These are phyloP conservation scores for Hirudo medicinalis DNA, from an alignment of 1,140 invertebrate species.

Conservation along the genomic window DNA sequence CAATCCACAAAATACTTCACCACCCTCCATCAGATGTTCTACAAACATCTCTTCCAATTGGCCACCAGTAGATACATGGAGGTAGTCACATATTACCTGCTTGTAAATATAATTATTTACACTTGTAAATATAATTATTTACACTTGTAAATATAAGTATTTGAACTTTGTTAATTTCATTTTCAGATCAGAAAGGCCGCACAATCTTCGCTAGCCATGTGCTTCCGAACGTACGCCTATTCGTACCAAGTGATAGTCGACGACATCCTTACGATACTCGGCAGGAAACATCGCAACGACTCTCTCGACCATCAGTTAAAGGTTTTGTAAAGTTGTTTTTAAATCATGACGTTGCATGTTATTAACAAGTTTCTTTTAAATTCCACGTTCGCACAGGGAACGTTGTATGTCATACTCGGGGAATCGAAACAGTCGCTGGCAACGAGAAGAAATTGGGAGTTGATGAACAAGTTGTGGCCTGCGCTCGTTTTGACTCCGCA, in stretches of 20 bases:
- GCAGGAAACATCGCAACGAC: conserved; percentile 44
- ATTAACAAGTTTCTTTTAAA: no score
- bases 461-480: conserved; percentile 54
- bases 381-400: conserved; percentile 47
- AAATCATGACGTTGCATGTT: no score
- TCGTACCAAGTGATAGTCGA: conserved; percentile 50
- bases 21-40: conserved; percentile 48
- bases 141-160: not conserved
- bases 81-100: conserved; percentile 34
- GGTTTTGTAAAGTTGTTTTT: conserved; percentile 34
- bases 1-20: conserved; percentile 33
- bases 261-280: conserved; percentile 49
- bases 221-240: conserved; percentile 47
- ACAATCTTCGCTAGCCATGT: conserved; percentile 48
- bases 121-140: not conserved
- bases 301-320: conserved; percentile 59
- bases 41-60: conserved; percentile 52
- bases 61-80: conserved; percentile 56
- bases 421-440: conserved; percentile 51
- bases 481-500: conserved; percentile 56
- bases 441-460: conserved; percentile 60
- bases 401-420: conserved; percentile 60
- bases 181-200: conserved; percentile 49
- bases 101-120: not conserved
- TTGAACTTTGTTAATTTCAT: conserved; percentile 21